phyloP scores from a whole-genome alignment of 2,888 invertebrate genomes.

The Auanema freiburgensis region DNA sequence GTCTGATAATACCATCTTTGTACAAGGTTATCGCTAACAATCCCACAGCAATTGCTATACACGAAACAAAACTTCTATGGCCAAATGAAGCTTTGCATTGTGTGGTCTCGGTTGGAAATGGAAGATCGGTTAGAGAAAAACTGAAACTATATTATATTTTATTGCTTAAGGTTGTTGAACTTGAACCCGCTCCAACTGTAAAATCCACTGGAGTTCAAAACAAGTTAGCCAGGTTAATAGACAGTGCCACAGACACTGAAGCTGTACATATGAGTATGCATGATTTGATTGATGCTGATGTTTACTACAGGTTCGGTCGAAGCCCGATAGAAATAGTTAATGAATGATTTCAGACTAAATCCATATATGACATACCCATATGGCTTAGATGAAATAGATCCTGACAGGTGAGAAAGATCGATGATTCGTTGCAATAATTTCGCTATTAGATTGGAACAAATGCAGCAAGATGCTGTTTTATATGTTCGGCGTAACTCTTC shows the following conservation, averaged over 20 bases:
- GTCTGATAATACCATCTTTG: slow-evolving; percentile 2
- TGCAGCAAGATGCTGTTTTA: slow-evolving; percentile 78
- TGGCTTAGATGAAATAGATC: slow-evolving; percentile 78
- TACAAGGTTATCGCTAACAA: slow-evolving; percentile 68
- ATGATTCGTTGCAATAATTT: neutral
- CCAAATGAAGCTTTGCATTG: slow-evolving; percentile 77
- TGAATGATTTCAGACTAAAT: slow-evolving; percentile 80
- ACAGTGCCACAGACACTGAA: slow-evolving; percentile 85
- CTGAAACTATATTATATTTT: neutral
- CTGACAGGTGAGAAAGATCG: slow-evolving; percentile 66
- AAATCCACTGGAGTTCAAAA: slow-evolving; percentile 38
- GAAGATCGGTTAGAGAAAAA: slow-evolving; percentile 64
- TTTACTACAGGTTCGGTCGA: slow-evolving; percentile 37
- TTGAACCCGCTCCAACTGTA: slow-evolving; percentile 44
- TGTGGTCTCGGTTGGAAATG: slow-evolving; percentile 82
- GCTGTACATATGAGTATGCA: slow-evolving; percentile 79
- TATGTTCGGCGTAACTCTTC: slow-evolving; percentile 81
- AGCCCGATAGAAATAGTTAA: slow-evolving; percentile 73
- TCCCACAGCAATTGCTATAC: slow-evolving; percentile 83
- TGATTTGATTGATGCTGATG: slow-evolving; percentile 72
- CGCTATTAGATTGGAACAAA: slow-evolving; percentile 69
- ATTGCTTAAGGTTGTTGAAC: slow-evolving; percentile 27
- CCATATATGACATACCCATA: slow-evolving; percentile 82
- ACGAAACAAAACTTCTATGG: slow-evolving; percentile 83
- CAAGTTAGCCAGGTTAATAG: slow-evolving; percentile 69